Conservation (phyloP, 1,140 invertebrate genomes). For the Ostrea denselamellosa region DNA sequence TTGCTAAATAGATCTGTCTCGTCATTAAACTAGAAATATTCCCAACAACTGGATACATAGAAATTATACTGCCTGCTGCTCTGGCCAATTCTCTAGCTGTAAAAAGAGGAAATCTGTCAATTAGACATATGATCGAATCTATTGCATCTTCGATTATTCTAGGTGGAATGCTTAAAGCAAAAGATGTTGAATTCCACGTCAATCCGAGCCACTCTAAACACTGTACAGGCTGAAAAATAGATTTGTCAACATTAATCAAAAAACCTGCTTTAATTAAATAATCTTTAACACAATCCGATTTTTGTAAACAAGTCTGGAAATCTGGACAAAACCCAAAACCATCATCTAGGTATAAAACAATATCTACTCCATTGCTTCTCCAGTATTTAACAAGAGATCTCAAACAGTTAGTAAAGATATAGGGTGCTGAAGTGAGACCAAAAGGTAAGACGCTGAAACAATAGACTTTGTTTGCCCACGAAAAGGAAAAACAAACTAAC, state of each 20-base stretch:
- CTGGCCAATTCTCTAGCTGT: neutral
- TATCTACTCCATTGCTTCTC: neutral
- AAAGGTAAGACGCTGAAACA: too few species aligned
- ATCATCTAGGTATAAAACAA: neutral
- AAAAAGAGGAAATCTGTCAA: constrained; percentile 25
- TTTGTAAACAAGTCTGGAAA: too few species aligned
- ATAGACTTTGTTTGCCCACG: too few species aligned
- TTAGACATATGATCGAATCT: neutral
- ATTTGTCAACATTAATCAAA: neutral
- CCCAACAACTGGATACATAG: constrained; percentile 13
- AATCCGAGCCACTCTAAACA: neutral
- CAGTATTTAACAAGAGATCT: too few species aligned
- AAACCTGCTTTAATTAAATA: neutral
- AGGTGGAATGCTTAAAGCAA: too few species aligned
- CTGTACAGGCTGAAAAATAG: neutral
- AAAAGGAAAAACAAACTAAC: too few species aligned
- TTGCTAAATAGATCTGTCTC: constrained; percentile 11
- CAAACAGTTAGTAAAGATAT: too few species aligned
- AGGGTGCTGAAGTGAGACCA: too few species aligned
- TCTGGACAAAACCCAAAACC: too few species aligned
- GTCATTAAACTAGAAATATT: constrained; percentile 37
- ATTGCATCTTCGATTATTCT: neutral
- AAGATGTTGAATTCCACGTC: too few species aligned
- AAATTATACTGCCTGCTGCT: neutral
- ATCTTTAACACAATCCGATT: too few species aligned